phyloP scores from a whole-genome alignment of 1,140 invertebrate species.

The Pogonognathellus flavescens region DNA sequence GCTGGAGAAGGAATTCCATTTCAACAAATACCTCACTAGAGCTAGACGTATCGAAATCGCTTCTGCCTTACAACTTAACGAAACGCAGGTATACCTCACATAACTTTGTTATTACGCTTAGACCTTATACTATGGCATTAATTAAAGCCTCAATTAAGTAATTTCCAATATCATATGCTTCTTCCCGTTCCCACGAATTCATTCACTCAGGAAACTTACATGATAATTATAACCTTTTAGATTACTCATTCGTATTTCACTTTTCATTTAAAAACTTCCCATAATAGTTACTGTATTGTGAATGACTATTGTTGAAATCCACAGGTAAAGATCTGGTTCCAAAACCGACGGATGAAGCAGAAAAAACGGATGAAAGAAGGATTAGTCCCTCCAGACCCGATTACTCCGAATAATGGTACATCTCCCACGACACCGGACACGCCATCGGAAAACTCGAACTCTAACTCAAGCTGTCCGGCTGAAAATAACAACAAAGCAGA shows the following conservation, averaged over 20 bases:
- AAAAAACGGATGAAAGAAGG: slow-evolving; percentile 95
- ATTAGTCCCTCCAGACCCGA: slow-evolving; percentile 77
- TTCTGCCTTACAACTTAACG: slow-evolving; percentile 93
- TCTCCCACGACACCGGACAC: slow-evolving; percentile 66
- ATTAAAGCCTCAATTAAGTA: no score
- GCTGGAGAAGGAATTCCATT: slow-evolving; percentile 99
- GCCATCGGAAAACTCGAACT: slow-evolving; percentile 66
- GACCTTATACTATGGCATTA: no score
- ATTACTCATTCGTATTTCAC: no score
- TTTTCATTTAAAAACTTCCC: no score
- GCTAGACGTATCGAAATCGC: slow-evolving; percentile 98
- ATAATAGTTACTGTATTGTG: not conserved
- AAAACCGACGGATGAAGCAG: slow-evolving; percentile 93
- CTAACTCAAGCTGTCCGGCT: slow-evolving; percentile 66
- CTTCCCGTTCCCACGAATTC: no score
- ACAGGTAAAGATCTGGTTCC: slow-evolving; percentile 89
- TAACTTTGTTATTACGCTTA: no score
- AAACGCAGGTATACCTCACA: slow-evolving; percentile 84
- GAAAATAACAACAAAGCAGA: slow-evolving; percentile 63
- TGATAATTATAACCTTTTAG: no score
- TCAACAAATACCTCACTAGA: slow-evolving; percentile 98
- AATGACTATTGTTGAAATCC: not conserved
- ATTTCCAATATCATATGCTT: no score
- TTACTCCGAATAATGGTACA: slow-evolving; percentile 65
- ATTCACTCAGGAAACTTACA: no score